Percentiles rank a stretch among this genome's conserved stretches.
These are phyloP conservation scores for Danionella cerebrum DNA, from an alignment of 2,113 vertebrate genomes.

Conservation along the genomic window DNA sequence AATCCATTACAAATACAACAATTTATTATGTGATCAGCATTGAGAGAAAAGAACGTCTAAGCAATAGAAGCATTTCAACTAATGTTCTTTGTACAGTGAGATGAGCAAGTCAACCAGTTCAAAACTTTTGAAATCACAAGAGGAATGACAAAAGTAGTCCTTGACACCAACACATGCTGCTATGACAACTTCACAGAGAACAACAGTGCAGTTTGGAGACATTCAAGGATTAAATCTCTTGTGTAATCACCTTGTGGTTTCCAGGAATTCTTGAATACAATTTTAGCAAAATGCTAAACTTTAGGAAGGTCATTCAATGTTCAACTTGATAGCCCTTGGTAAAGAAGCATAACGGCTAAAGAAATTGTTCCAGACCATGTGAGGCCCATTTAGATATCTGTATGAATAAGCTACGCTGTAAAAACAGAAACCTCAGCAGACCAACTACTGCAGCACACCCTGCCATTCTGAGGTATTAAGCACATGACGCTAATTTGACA, in stretches of 20 bases:
- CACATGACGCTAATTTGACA: not conserved
- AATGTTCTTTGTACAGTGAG: not conserved
- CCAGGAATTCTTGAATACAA: no score
- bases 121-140: not conserved
- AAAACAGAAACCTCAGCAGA: not conserved
- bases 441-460: not conserved
- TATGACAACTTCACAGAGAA: not conserved
- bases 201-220: not conserved
- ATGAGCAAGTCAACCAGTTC: not conserved
- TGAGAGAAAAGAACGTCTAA: no score
- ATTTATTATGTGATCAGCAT: no score
- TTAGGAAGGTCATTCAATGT: no score
- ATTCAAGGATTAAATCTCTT: not conserved
- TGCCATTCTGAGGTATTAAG: not conserved
- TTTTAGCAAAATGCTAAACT: no score
- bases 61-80: not conserved
- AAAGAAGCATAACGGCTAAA: not conserved
- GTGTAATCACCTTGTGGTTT: not conserved
- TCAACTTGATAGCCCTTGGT: not conserved
- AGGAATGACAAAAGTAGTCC: not conserved
- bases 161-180: not conserved
- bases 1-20: no score
- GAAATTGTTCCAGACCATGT: not conserved
- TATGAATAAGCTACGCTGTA: not conserved
- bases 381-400: not conserved